Percentiles rank a stretch among this genome's conserved stretches.
Evolutionary conservation across 1,140 invertebrate genomes (phyloP).

Genomic region (Scaptomyza hsui): DNA sequence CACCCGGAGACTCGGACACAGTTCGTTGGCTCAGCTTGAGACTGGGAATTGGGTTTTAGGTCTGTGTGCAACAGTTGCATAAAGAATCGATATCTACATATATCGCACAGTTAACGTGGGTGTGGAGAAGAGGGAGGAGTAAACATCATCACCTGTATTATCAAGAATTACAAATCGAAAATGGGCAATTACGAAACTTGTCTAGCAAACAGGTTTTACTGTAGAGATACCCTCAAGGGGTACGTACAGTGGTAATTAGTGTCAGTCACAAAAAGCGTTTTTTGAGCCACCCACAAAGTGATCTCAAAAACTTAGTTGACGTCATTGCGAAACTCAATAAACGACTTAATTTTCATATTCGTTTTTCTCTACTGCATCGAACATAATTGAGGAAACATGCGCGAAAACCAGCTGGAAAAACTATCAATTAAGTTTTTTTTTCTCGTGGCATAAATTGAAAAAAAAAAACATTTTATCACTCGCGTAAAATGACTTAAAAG

Average conservation of each 20-base stretch:
- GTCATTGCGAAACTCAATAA: constrained; percentile 1
- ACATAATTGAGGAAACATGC: constrained; percentile 53
- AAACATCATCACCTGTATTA: constrained; percentile 42
- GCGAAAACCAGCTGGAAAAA: constrained; percentile 39
- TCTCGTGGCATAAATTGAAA: constrained; percentile 29
- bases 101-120: constrained; percentile 14
- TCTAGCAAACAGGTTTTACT: constrained; percentile 10
- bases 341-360: constrained; percentile 22
- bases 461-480: constrained; percentile 38
- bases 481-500: constrained; percentile 11
- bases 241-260: constrained; percentile 5
- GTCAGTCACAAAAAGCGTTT: neutral
- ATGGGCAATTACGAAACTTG: constrained; percentile 13
- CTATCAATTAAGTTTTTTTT: constrained; percentile 50
- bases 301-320: neutral
- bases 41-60: neutral
- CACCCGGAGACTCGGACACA: constrained; percentile 12
- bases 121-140: constrained; percentile 11
- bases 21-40: constrained; percentile 28
- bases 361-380: neutral
- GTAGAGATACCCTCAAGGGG: neutral
- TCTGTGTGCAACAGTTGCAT: constrained; percentile 29
- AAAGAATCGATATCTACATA: constrained; percentile 57
- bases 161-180: constrained; percentile 9
- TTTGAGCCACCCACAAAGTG: constrained; percentile 23